Percentiles rank a stretch among this genome's conserved stretches.
Evolutionary conservation across 2,888 invertebrate species (phyloP).

Genomic region (Eupithecia vulgata): DNA sequence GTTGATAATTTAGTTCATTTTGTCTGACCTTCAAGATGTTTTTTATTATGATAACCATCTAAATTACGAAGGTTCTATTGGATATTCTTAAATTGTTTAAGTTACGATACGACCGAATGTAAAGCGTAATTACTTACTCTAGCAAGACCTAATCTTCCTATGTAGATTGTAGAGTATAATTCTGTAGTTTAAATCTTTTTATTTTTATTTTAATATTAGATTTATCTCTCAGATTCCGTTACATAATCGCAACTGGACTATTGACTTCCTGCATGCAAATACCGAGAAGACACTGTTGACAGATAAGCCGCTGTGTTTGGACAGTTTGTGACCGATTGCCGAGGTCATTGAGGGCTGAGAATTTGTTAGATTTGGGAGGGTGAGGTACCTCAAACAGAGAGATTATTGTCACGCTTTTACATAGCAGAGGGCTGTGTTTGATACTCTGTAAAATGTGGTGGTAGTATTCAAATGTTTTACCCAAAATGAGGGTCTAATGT

Average conservation of each 20-base stretch:
- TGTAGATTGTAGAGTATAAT: background rate
- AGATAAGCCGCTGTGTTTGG: constrained; percentile 69
- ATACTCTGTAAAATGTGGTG: background rate
- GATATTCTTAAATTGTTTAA: background rate
- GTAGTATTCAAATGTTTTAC: background rate
- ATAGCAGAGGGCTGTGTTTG: background rate
- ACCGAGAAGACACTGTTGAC: constrained; percentile 56
- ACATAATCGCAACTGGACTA: constrained; percentile 10
- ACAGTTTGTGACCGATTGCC: constrained; percentile 65
- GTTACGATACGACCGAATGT: background rate
- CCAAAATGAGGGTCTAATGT: background rate
- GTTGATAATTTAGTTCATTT: constrained; percentile 42
- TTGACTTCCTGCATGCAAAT: constrained; percentile 36
- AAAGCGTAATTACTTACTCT: background rate
- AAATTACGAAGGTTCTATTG: background rate
- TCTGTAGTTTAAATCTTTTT: too few relatives aligned
- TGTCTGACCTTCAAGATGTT: constrained; percentile 15
- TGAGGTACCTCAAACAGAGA: constrained; percentile 5
- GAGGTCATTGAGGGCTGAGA: constrained; percentile 55
- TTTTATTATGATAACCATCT: background rate
- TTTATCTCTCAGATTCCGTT: constrained; percentile 6
- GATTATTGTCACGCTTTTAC: constrained; percentile 11
- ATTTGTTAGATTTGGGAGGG: constrained; percentile 13
- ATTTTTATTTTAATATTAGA: background rate
- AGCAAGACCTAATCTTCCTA: background rate